phyloP scores from a whole-genome alignment of 2,888 invertebrate genomes.

The Keiferia lycopersicella region DNA sequence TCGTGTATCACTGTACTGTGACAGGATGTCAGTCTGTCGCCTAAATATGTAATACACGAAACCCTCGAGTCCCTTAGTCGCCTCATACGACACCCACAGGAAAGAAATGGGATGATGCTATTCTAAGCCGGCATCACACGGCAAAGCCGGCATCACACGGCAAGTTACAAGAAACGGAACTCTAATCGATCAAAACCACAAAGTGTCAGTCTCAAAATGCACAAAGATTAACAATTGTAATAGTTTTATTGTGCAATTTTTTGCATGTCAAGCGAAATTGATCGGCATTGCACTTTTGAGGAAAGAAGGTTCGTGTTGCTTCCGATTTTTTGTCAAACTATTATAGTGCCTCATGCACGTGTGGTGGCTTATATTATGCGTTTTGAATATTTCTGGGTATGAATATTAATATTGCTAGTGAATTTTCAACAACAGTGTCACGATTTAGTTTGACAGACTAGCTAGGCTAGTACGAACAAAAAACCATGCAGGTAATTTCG shows the following conservation, averaged over 20 bases:
- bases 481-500: too few species aligned
- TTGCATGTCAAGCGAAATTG: slow-evolving; percentile 12
- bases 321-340: slow-evolving; percentile 7
- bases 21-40: too few species aligned
- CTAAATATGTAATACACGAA: too few species aligned
- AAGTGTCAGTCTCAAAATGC: slow-evolving; percentile 43
- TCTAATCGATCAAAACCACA: slow-evolving; percentile 43
- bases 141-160: too few species aligned
- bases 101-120: too few species aligned
- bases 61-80: too few species aligned
- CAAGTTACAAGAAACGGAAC: slow-evolving; percentile 31
- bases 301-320: slow-evolving; percentile 14
- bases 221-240: slow-evolving; percentile 26
- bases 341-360: slow-evolving; percentile 1
- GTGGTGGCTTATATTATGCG: neutral
- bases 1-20: too few species aligned
- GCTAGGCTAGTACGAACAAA: too few species aligned
- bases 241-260: slow-evolving; percentile 21
- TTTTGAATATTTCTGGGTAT: neutral
- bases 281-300: slow-evolving; percentile 27
- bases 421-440: neutral
- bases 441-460: neutral
- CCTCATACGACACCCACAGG: too few species aligned
- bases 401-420: neutral
- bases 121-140: too few species aligned